Base-by-base conservation (phyloP, 1,140 invertebrate genomes). In the Bombus affinis region DNA sequence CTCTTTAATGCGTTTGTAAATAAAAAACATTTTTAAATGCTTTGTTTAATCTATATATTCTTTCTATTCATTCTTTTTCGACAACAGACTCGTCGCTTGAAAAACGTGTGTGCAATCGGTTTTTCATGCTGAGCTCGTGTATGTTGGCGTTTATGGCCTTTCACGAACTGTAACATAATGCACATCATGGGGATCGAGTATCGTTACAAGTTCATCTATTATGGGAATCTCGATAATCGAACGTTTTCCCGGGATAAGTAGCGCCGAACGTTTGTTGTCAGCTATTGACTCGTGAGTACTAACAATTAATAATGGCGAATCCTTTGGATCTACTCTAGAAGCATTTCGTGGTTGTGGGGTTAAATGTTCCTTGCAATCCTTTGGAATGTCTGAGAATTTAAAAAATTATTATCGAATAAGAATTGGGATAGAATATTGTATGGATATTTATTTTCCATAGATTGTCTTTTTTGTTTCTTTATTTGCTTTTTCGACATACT, bases 171-270 rank as follows among this genome's bases (percentile, higher is more conserved):
- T 53, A 32, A 53, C 39, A 76, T 76, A 77, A 68, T 77, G 44
- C 35, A 39, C 53, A 18, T 62, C 53, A 44, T 47, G 44, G 65
- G 35, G 65, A 57, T 83, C 37, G 35, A 83, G 74, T 68, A 62
- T 72, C 75, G 74, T 79, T 79, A 79, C 53, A 32, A 71, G 76
- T 84, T 72, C 76, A 84, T 80, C 83, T 84, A 84, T 84, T 84
- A 84, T 84, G 53, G 68, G 76, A 79, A 72, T 84, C 47, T 79
- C 68, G 76, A 84, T 84, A 84, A 84, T 80, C 76, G 82, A 78
- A 78, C 75, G 74, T 72, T 80, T 79, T n/a, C 18, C 53, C 13
- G 47, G 44, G 68, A 71, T 71, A 78, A 78, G 74, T 42, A 39
- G n/a, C n/a, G 25, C 25, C 25, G 18, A 53, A 75, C 8, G 32